These are phyloP conservation scores for Pararge aegeria DNA, from an alignment of 1,140 invertebrate species.

Conservation along the genomic window DNA sequence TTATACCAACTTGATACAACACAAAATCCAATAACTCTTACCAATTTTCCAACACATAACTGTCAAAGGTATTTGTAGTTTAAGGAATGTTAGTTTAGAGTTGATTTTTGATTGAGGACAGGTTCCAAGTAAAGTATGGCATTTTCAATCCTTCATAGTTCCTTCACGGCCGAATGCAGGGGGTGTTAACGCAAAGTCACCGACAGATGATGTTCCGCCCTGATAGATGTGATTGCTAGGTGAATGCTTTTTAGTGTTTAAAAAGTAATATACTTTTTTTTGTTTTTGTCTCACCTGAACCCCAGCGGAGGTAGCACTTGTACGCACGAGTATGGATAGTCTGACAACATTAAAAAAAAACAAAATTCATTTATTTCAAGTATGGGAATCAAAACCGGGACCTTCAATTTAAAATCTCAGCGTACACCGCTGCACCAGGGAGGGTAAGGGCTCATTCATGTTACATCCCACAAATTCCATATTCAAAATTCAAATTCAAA, in stretches of 20 bases:
- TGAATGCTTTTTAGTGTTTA: conserved; percentile 21
- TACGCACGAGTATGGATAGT: too few species aligned
- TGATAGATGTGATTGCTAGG: conserved; percentile 58
- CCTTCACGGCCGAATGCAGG: conserved; percentile 34
- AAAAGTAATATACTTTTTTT: conserved; percentile 7
- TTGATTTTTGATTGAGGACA: conserved; percentile 21
- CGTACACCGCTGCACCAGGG: too few species aligned
- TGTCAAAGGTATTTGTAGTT: conserved; percentile 18
- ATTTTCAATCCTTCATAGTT: conserved; percentile 31
- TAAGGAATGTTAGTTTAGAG: conserved; percentile 15
- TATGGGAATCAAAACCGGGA: too few species aligned
- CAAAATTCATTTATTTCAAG: too few species aligned
- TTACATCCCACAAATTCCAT: too few species aligned
- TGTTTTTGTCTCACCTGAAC: background rate
- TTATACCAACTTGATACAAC: conserved; percentile 11
- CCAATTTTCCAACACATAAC: background rate
- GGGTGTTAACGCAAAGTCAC: conserved; percentile 40
- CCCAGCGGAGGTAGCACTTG: too few species aligned
- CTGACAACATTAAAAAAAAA: background rate
- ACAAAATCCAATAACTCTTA: conserved; percentile 11
- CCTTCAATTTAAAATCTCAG: too few species aligned
- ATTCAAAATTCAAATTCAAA: too few species aligned
- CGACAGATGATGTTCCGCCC: conserved; percentile 41
- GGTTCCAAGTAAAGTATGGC: conserved; percentile 20
- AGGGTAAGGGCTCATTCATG: too few species aligned